A percentile compares a stretch with the other conserved stretches of the same genome.
These are phyloP conservation scores for Pemphredon lugubris DNA, from an alignment of 2,888 invertebrate species.

Conservation along the genomic window DNA sequence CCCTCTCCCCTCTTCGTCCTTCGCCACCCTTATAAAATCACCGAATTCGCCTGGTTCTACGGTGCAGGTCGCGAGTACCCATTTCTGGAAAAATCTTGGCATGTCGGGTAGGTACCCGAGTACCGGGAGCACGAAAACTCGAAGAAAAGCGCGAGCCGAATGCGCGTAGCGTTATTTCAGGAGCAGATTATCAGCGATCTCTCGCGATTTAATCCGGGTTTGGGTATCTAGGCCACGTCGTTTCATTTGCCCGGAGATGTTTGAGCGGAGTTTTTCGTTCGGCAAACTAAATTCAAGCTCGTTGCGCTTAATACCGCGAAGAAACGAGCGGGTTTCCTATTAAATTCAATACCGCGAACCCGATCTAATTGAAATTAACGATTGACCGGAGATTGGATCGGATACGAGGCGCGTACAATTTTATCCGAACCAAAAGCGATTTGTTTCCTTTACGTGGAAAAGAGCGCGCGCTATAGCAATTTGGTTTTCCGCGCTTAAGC, in stretches of 20 bases:
- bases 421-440: too few species aligned
- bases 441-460: too few species aligned
- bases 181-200: constrained; percentile 49
- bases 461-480: too few species aligned
- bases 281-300: constrained; percentile 1
- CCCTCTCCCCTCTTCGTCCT: constrained; percentile 1
- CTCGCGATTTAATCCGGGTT: constrained; percentile 50
- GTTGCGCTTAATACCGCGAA: not conserved
- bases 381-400: too few species aligned
- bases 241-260: constrained; percentile 31
- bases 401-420: too few species aligned
- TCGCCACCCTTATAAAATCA: constrained; percentile 33
- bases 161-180: constrained; percentile 46
- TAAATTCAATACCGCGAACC: not conserved
- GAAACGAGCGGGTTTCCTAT: not conserved
- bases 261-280: constrained; percentile 10
- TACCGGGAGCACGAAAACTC: constrained; percentile 7
- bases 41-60: constrained; percentile 25
- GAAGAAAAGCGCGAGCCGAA: constrained; percentile 43
- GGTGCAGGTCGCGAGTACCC: constrained; percentile 38
- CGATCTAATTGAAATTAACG: too few species aligned
- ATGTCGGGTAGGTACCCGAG: constrained; percentile 10
- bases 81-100: constrained; percentile 47
- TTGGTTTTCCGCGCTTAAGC: too few species aligned
- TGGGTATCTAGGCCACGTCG: constrained; percentile 40